Base-by-base conservation (phyloP, 1,140 invertebrate species). In the Neodiprion fabricii region DNA sequence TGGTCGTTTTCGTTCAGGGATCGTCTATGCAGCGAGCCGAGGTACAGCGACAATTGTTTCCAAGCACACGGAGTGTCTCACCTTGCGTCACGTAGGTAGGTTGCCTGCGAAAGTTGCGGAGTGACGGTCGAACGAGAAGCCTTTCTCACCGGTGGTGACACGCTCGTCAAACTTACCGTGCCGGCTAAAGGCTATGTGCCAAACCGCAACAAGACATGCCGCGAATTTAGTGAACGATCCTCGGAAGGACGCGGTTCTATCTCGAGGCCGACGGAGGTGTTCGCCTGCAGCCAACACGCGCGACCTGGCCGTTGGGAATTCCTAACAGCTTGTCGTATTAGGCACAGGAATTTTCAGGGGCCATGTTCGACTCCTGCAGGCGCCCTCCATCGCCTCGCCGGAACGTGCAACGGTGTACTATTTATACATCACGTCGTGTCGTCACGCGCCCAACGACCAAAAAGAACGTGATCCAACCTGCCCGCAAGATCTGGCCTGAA, bases 201-300 rank as follows among this genome's bases (percentile, higher is more conserved):
- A 69, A 69, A 69, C 67, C 67, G 67, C 67, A 69, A 40, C 2
- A 40, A 21, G 40, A 47, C 67, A 69, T 47, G 67, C 21, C 21
- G 17, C 67, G 67, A 69, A 69, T 47, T 21, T 23, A 69, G 40
- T 23, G 23, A 40, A 40, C n/a, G 11, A 14, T 61, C 53, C 53
- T 61, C 3, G 53, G 53, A 61, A 61, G 53, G n/a, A 61, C 53
- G 53, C 53, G 53, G n/a, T 5, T 14, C n/a, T 61, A 61, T 61
- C 72, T 70, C 72, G n/a, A 53, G 71, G 47, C 68, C 71, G 72
- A 70, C 73, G 23, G 69, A 23, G 10, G 50, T 47, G 17, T 14
- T 75, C 81, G 83, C 84, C 85, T 84, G 84, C 85, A 85, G 81
- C 85, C 87, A 87, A 88, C 85, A 87, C 86, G 82, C 80, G 84